These are phyloP conservation scores for Hoplodrina blanda DNA, from an alignment of 2,888 invertebrate species.

Conservation along the genomic window DNA sequence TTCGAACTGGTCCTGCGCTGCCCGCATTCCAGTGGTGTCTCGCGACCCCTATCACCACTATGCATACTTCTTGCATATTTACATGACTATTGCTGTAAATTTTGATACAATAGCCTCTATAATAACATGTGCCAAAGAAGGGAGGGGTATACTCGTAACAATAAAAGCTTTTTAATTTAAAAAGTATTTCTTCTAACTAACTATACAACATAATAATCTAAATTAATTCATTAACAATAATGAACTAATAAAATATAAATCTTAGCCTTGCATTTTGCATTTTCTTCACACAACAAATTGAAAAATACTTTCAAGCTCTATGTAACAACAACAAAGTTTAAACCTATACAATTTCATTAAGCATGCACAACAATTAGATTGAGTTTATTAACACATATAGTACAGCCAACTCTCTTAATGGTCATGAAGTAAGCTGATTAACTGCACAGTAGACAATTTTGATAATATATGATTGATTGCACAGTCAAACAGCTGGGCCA, in stretches of 20 bases:
- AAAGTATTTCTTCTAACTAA: constrained; percentile 38
- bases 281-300: constrained; percentile 28
- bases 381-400: not conserved
- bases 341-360: constrained; percentile 23
- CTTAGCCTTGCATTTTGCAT: not conserved
- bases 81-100: not conserved
- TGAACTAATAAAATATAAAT: constrained; percentile 43
- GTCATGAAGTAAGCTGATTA: too few relatives aligned
- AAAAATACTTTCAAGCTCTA: constrained; percentile 17
- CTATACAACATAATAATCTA: constrained; percentile 44
- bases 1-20: too few relatives aligned
- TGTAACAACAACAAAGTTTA: constrained; percentile 15
- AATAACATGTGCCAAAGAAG: not conserved
- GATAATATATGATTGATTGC: too few relatives aligned
- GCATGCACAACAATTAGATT: constrained; percentile 18
- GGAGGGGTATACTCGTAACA: not conserved
- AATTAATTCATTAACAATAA: constrained; percentile 34
- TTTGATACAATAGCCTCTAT: not conserved
- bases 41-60: too few relatives aligned
- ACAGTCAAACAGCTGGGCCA: too few relatives aligned
- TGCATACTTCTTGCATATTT: not conserved
- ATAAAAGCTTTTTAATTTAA: constrained; percentile 1
- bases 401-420: not conserved
- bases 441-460: too few relatives aligned
- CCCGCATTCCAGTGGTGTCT: too few relatives aligned